A percentile compares a stretch with the other conserved stretches of the same genome.
Conservation (phyloP, 2,888 invertebrate genomes). For the Empis livida region DNA sequence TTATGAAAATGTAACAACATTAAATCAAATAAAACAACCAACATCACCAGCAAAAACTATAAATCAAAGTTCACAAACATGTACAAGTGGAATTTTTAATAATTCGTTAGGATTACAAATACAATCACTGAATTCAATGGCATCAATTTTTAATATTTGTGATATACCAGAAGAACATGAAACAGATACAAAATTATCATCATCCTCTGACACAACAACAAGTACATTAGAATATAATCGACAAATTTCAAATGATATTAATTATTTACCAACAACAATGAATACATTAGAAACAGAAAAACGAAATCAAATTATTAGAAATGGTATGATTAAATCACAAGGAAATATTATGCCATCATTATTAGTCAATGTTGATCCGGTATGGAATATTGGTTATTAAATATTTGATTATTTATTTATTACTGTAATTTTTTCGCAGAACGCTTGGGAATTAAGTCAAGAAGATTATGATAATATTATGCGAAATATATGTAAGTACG, state of each 20-base stretch:
- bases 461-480: slow-evolving; percentile 14
- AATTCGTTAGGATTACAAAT: neutral
- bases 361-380: slow-evolving; percentile 55
- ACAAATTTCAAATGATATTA: slow-evolving; percentile 17
- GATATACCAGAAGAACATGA: neutral
- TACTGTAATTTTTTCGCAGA: slow-evolving; percentile 37
- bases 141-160: neutral
- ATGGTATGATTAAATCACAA: slow-evolving; percentile 24
- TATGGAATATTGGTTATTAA: slow-evolving; percentile 28
- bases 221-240: slow-evolving; percentile 9
- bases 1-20: neutral
- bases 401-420: slow-evolving; percentile 5
- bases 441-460: slow-evolving; percentile 43
- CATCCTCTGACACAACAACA: slow-evolving; percentile 4
- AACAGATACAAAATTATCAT: neutral
- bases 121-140: neutral
- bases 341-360: slow-evolving; percentile 38
- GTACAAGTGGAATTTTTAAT: neutral
- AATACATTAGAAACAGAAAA: slow-evolving; percentile 23
- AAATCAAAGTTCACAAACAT: neutral
- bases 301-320: slow-evolving; percentile 28
- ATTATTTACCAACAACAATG: slow-evolving; percentile 9
- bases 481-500: slow-evolving; percentile 16
- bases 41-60: neutral
- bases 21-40: neutral